phyloP scores from a whole-genome alignment of 2,113 vertebrate species.

The Saccopteryx bilineata region DNA sequence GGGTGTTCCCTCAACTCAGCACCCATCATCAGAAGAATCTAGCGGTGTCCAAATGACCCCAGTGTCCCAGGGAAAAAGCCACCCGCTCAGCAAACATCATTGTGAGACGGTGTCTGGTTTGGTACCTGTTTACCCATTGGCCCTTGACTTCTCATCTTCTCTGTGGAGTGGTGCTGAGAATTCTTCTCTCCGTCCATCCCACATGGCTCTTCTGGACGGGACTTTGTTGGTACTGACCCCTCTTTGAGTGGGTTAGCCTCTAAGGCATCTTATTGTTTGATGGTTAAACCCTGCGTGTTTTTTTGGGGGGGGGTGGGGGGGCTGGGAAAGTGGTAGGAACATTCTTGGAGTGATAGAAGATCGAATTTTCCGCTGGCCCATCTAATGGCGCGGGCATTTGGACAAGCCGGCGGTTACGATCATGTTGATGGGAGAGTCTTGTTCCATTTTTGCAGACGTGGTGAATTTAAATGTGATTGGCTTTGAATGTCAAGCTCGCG shows the following conservation, averaged over 20 bases:
- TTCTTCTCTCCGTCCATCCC: neutral
- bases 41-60: neutral
- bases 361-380: slow-evolving; percentile 31
- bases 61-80: neutral
- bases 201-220: neutral
- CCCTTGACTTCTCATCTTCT: neutral
- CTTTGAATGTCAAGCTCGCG: slow-evolving; percentile 67
- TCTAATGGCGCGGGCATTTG: slow-evolving; percentile 59
- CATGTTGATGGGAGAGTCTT: slow-evolving; percentile 71
- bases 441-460: slow-evolving; percentile 70
- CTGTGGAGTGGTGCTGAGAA: neutral
- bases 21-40: neutral
- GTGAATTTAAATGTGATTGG: slow-evolving; percentile 77
- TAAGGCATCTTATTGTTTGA: neutral
- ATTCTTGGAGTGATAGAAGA: neutral
- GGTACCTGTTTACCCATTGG: neutral
- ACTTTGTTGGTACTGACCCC: neutral
- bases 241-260: neutral
- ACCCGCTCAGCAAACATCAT: neutral
- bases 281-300: neutral
- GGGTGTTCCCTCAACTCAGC: neutral
- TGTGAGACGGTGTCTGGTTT: neutral
- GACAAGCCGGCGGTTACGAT: slow-evolving; percentile 67
- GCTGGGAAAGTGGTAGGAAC: neutral
- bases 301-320: neutral